Percentiles rank a stretch among this genome's conserved stretches.
Conservation (phyloP, 2,113 vertebrate genomes). For the Spea bombifrons region DNA sequence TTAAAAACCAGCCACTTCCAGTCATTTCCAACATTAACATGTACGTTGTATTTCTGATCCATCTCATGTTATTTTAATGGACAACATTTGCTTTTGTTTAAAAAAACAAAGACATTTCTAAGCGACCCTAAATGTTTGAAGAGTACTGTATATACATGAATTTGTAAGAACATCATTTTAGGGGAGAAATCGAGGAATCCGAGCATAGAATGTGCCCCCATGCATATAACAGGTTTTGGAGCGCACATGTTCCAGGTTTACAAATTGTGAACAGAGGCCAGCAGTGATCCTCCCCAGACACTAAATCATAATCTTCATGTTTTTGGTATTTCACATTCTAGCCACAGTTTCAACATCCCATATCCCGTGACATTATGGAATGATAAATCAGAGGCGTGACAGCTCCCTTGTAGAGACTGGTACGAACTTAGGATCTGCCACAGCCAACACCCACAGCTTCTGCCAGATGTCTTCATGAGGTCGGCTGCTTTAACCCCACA, state of each 20-base stretch:
- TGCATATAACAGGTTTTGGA: slow-evolving; percentile 1
- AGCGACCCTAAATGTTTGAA: no score
- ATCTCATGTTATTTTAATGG: no score
- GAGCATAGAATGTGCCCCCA: background rate
- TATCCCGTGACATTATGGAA: slow-evolving; percentile 78
- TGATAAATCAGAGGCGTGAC: slow-evolving; percentile 86
- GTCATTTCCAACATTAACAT: no score
- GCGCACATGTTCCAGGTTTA: slow-evolving; percentile 50
- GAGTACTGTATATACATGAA: no score
- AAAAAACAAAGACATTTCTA: no score
- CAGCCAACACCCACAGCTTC: slow-evolving; percentile 76
- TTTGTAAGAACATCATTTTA: background rate
- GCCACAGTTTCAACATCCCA: slow-evolving; percentile 83
- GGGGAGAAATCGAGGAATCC: background rate
- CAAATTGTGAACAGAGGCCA: slow-evolving; percentile 62
- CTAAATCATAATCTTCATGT: slow-evolving; percentile 83
- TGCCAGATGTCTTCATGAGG: slow-evolving; percentile 78
- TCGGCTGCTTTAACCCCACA: slow-evolving; percentile 60
- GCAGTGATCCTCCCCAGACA: slow-evolving; percentile 75
- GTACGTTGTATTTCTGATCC: no score
- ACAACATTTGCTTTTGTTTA: no score
- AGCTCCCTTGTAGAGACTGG: slow-evolving; percentile 89
- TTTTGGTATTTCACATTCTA: slow-evolving; percentile 86
- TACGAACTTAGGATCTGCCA: slow-evolving; percentile 78
- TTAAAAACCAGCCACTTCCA: no score